Evolutionary conservation across 1,140 invertebrate species (phyloP).

Genomic region (Dufourea novaeangliae): DNA sequence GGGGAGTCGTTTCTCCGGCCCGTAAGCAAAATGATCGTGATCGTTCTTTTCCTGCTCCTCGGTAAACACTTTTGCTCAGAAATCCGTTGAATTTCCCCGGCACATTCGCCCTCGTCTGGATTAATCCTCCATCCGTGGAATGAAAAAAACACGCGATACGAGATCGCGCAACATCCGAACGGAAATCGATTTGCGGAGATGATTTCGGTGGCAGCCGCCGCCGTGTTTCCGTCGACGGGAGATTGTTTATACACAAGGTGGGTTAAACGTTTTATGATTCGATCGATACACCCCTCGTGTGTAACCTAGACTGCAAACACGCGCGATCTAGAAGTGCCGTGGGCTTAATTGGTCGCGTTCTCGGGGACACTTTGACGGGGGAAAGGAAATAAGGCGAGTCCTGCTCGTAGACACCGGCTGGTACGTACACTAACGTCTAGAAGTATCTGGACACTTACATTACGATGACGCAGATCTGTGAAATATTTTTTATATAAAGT

Average conservation of each 20-base stretch:
- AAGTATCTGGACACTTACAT: too few relatives aligned
- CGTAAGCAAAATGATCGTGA: constrained; percentile 19
- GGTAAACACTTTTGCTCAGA: not conserved
- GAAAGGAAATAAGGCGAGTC: not conserved
- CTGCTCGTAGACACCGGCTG: not conserved
- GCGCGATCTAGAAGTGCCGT: not conserved
- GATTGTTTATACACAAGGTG: not conserved
- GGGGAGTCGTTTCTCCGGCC: not conserved
- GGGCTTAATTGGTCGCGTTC: constrained; percentile 18
- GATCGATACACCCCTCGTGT: not conserved
- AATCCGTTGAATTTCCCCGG: not conserved
- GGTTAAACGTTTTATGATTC: not conserved
- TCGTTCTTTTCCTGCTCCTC: not conserved
- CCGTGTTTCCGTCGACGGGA: not conserved
- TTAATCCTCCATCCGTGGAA: not conserved
- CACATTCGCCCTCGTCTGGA: not conserved
- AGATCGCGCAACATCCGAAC: not conserved
- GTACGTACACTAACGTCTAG: too few relatives aligned
- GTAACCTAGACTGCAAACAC: too few relatives aligned
- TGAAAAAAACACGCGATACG: not conserved
- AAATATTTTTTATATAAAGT: too few relatives aligned
- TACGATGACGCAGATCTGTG: too few relatives aligned
- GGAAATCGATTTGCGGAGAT: not conserved
- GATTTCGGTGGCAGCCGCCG: not conserved
- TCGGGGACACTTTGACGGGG: not conserved